phyloP scores from a whole-genome alignment of 2,797 vertebrate species.

The Trematomus bernacchii region DNA sequence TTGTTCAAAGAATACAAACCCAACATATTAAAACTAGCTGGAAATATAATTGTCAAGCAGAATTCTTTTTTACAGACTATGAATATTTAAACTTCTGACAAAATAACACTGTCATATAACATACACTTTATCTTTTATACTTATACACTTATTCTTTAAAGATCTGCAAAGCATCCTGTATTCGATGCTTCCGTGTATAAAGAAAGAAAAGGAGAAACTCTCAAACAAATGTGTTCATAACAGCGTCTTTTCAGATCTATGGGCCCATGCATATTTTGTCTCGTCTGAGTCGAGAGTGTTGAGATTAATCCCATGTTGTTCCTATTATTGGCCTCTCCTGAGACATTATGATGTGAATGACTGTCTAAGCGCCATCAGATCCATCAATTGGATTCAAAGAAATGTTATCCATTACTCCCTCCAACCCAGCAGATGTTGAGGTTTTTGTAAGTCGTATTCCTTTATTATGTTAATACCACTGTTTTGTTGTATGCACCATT shows the following conservation, averaged over 20 bases:
- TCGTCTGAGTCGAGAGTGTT: constrained; percentile 70
- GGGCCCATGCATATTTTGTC: constrained; percentile 78
- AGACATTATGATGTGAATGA: constrained; percentile 83
- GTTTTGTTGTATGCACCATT: constrained; percentile 83
- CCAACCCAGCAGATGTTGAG: constrained; percentile 84
- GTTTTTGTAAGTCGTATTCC: constrained; percentile 83
- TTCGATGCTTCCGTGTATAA: constrained; percentile 22
- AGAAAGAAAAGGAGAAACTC: constrained; percentile 53
- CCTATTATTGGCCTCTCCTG: constrained; percentile 85
- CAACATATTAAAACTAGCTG: neutral
- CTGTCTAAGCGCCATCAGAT: constrained; percentile 84
- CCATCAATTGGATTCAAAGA: constrained; percentile 86
- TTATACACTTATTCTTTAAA: neutral
- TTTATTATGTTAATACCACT: constrained; percentile 86
- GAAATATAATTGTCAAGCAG: neutral
- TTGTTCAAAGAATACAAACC: neutral
- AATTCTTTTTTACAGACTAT: neutral
- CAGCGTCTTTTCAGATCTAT: constrained; percentile 66
- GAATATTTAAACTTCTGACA: neutral
- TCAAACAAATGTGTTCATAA: constrained; percentile 72
- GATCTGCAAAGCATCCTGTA: constrained; percentile 23
- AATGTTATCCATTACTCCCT: constrained; percentile 83
- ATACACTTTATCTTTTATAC: neutral
- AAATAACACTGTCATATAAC: neutral
- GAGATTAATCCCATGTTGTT: constrained; percentile 85